A percentile compares a stretch with the other conserved stretches of the same genome.
Conservation (phyloP, 2,113 vertebrate genomes). For the Gnathonemus longibarbis region DNA sequence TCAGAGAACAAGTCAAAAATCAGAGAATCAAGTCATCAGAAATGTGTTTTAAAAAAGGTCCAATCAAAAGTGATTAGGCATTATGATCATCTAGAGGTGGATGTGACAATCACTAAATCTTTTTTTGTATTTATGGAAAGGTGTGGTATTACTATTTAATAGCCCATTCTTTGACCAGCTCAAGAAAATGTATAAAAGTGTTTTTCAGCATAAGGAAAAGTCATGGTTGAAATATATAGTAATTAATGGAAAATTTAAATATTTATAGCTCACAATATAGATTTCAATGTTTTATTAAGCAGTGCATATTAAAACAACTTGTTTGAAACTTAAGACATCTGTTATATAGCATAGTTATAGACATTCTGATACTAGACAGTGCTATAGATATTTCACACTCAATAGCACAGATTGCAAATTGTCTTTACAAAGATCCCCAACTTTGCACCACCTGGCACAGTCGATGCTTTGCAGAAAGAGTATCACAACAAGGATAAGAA, state of each 20-base stretch:
- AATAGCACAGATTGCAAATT: slow-evolving; percentile 7
- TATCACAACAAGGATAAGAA: neutral
- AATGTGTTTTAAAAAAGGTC: neutral
- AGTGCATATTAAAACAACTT: neutral
- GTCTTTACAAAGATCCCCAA: slow-evolving; percentile 9
- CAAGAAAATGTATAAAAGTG: neutral
- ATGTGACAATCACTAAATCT: neutral
- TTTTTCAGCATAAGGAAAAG: neutral
- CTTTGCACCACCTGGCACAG: slow-evolving; percentile 4
- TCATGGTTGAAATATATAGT: neutral
- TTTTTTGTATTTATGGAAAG: neutral
- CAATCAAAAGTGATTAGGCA: neutral
- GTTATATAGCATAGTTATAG: neutral
- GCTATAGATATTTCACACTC: neutral
- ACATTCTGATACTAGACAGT: neutral
- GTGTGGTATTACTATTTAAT: neutral
- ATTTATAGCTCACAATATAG: neutral
- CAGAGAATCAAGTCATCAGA: neutral
- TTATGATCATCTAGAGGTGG: neutral
- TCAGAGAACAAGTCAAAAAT: neutral
- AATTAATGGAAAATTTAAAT: neutral
- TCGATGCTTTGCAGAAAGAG: neutral
- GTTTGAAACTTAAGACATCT: neutral
- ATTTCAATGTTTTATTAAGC: neutral
- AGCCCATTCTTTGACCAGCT: neutral